Percentiles rank a stretch among this genome's conserved stretches.
Conservation (phyloP, 2,113 vertebrate genomes). For the Leptobrachium ailaonicum region DNA sequence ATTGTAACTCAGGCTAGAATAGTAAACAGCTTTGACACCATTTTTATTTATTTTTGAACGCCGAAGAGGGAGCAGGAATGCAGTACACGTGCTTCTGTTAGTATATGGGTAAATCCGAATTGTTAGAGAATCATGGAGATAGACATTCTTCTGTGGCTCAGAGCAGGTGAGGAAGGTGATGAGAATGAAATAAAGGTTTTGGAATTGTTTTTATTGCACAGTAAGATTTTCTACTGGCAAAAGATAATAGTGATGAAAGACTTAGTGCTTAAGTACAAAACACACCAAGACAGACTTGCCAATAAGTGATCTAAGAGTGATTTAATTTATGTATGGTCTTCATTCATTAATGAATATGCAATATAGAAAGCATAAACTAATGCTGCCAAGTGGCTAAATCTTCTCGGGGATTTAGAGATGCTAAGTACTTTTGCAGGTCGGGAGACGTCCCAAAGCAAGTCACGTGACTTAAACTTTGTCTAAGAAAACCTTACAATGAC, state of each 20-base stretch:
- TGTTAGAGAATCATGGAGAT: not conserved
- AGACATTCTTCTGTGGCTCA: not conserved
- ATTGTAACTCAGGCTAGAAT: not conserved
- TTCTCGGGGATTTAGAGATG: slow-evolving; percentile 14
- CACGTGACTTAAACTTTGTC: slow-evolving; percentile 13
- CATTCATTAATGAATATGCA: slow-evolving; percentile 40
- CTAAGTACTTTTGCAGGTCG: slow-evolving; percentile 33
- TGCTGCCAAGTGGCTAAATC: slow-evolving; percentile 44
- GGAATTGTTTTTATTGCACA: slow-evolving; percentile 4
- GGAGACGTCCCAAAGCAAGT: slow-evolving; percentile 13
- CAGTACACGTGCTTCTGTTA: not conserved
- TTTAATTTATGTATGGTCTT: slow-evolving; percentile 40
- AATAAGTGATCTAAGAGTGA: slow-evolving; percentile 43
- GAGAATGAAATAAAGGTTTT: slow-evolving; percentile 7
- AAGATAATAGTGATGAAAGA: slow-evolving; percentile 23
- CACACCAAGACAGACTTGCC: slow-evolving; percentile 34
- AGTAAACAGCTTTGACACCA: not conserved
- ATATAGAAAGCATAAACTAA: slow-evolving; percentile 29
- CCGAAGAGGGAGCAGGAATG: not conserved
- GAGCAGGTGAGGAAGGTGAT: not conserved
- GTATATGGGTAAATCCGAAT: not conserved
- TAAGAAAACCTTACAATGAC: not conserved
- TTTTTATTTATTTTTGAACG: not conserved
- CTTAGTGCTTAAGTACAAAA: slow-evolving; percentile 34
- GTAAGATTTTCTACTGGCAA: slow-evolving; percentile 28